Conservation (phyloP, 2,888 invertebrate species). For the Papilio protenor region DNA sequence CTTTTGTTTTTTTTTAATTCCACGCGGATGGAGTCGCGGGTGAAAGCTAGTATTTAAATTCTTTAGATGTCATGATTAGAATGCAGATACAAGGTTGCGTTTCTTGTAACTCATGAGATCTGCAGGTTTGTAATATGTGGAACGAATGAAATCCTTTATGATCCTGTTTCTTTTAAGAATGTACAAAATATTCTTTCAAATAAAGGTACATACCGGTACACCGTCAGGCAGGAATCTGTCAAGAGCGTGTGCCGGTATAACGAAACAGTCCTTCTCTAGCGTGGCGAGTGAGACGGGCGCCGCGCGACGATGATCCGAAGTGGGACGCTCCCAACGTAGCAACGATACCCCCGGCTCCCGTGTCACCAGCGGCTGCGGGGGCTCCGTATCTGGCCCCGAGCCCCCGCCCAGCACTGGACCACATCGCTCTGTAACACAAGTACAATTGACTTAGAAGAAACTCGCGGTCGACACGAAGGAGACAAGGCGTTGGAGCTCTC, state of each 20-base stretch:
- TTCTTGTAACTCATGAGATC: not conserved
- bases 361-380: conserved; percentile 89
- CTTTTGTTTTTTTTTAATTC: too few species aligned
- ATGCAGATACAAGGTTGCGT: not conserved
- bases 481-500: not conserved
- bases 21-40: too few species aligned
- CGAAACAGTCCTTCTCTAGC: conserved; percentile 95
- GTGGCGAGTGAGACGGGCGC: conserved; percentile 92
- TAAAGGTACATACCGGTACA: conserved; percentile 87
- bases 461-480: not conserved
- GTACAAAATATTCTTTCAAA: not conserved
- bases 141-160: not conserved
- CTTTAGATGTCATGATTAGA: not conserved
- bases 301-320: conserved; percentile 75
- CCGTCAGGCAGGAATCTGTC: conserved; percentile 95
- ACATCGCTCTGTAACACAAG: conserved; percentile 86
- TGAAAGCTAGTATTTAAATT: not conserved
- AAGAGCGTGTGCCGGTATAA: conserved; percentile 95
- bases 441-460: not conserved
- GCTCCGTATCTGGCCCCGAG: conserved; percentile 86
- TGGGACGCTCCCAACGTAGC: conserved; percentile 77
- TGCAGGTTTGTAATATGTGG: not conserved
- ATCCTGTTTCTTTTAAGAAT: not conserved
- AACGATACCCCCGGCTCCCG: conserved; percentile 87
- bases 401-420: conserved; percentile 87